A percentile compares a stretch with the other conserved stretches of the same genome.
These are phyloP conservation scores for Microdon myrmicae DNA, from an alignment of 2,888 invertebrate genomes.

Conservation along the genomic window DNA sequence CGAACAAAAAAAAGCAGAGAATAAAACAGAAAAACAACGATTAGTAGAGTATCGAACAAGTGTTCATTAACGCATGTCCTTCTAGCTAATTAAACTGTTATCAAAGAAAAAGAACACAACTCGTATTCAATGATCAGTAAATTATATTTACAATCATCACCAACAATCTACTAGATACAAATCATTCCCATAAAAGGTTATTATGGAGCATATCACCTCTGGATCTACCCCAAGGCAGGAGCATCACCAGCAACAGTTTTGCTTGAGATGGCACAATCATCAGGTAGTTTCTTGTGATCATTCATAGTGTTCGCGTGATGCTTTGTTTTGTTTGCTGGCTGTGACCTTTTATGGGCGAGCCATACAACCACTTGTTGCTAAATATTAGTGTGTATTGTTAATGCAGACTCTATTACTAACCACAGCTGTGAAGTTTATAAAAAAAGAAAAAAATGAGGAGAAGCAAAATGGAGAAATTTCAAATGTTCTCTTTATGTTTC, in stretches of 20 bases:
- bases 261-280: slow-evolving; percentile 87
- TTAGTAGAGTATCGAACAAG: slow-evolving; percentile 29
- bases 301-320: background rate
- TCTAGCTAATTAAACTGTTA: slow-evolving; percentile 1
- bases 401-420: slow-evolving; percentile 8
- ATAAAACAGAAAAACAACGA: slow-evolving; percentile 8
- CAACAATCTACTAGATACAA: slow-evolving; percentile 18
- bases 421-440: slow-evolving; percentile 17
- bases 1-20: background rate
- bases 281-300: slow-evolving; percentile 69
- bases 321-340: slow-evolving; percentile 4
- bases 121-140: background rate
- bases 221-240: slow-evolving; percentile 55
- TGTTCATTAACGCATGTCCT: slow-evolving; percentile 33
- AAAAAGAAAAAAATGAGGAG: background rate
- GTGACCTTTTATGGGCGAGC: slow-evolving; percentile 45
- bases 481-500: too few species aligned
- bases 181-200: slow-evolving; percentile 54
- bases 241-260: slow-evolving; percentile 76
- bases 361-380: slow-evolving; percentile 36
- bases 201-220: slow-evolving; percentile 63
- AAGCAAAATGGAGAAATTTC: slow-evolving; percentile 7
- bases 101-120: background rate
- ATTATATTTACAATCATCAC: slow-evolving; percentile 2
- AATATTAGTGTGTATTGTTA: background rate